Percentiles rank a stretch among this genome's conserved stretches.
These are phyloP conservation scores for Montifringilla adamsi DNA, from an alignment of 2,113 vertebrate species.

Conservation along the genomic window DNA sequence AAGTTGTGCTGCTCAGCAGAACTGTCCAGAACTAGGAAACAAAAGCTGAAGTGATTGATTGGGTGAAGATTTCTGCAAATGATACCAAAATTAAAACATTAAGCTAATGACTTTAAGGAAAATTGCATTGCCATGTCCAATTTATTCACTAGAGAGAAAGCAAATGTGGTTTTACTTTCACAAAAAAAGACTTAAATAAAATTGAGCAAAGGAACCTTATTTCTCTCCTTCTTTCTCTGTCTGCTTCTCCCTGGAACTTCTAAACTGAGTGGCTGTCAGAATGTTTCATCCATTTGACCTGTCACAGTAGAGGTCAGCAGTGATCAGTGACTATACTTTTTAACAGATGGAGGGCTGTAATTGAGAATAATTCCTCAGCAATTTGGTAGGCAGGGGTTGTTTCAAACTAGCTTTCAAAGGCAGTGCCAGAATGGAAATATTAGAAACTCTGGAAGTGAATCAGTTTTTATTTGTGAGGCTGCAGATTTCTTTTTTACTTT, in stretches of 20 bases:
- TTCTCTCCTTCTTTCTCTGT: background rate
- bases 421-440: constrained; percentile 36
- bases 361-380: constrained; percentile 80
- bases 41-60: constrained; percentile 57
- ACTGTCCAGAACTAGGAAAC: constrained; percentile 16
- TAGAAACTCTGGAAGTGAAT: constrained; percentile 47
- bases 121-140: constrained; percentile 62
- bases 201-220: background rate
- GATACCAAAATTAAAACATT: constrained; percentile 71
- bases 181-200: background rate
- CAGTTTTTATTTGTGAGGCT: constrained; percentile 35
- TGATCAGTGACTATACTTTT: constrained; percentile 73
- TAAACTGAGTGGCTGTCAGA: constrained; percentile 65
- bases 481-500: constrained; percentile 12
- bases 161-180: constrained; percentile 8
- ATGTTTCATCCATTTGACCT: constrained; percentile 75
- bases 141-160: constrained; percentile 47
- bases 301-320: constrained; percentile 70
- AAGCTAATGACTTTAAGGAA: constrained; percentile 65
- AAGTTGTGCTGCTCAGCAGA: constrained; percentile 35
- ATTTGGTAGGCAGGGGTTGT: constrained; percentile 70
- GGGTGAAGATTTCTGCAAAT: constrained; percentile 55
- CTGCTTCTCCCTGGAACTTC: constrained; percentile 21
- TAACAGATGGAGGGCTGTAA: constrained; percentile 76
- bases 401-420: constrained; percentile 67